Base-by-base conservation (phyloP, 2,113 vertebrate genomes). In the Bucco capensis region DNA sequence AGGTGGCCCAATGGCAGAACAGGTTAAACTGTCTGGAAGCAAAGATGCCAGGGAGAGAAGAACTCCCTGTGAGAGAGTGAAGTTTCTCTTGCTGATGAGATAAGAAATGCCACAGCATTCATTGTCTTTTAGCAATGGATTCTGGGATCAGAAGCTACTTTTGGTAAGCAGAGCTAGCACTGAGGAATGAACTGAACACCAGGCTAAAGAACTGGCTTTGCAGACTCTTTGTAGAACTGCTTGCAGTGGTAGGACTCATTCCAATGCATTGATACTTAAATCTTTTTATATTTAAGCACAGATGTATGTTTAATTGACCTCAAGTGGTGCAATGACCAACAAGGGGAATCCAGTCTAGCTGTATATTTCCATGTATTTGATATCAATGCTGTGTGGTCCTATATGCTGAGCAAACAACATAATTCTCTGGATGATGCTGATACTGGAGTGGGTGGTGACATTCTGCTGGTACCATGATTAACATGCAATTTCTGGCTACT, bases 211-310 rank as follows among this genome's bases (percentile, higher is more conserved):
- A 37, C 35, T 4, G 0, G 5, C 35, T 60, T 44, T 62, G 37
- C 47, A 71, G 40, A 17, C 19, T 54, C 28, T 28, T 30, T 40
- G 24, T 30, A 61, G 40, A 53, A 28, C 38, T 10, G 53, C 27
- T 75, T 70, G 46, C 0, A 1, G 28, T 1, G 1, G 8, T 30
- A 33, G 40, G 33, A 24, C 19, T 47, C 1, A 0, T 54, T 71
- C 42, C 30, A 49, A 42, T 40, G 54, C 65, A 4, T 35, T 56
- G 57, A 35, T 49, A 28, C 17, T 54, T 54, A 54, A 79, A 18
- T 49, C 16, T 72, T 56, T 64, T 27, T 56, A 31, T 57, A 35
- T 49, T 64, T 64, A 57, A 49, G 21, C 14, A 72, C 12, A 14
- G 56, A 49, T 8, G 40, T 35, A 12, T 49, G 17, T 49, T 64